A percentile compares a stretch with the other conserved stretches of the same genome.
Conservation (phyloP, 2,797 vertebrate genomes). For the Myotis findleyi region DNA sequence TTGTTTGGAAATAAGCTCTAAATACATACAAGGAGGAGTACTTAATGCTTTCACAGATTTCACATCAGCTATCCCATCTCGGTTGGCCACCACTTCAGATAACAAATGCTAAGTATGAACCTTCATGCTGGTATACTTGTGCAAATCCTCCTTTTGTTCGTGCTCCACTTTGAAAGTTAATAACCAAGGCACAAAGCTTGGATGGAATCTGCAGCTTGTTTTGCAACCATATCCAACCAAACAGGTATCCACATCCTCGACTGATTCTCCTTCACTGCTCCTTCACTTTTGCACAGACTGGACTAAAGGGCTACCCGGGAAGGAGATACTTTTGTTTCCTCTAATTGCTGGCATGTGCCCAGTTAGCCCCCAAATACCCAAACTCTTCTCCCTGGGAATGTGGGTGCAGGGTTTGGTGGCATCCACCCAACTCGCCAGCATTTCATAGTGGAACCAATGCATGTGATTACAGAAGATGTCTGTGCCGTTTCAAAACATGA, state of each 20-base stretch:
- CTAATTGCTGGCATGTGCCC: constrained; percentile 62
- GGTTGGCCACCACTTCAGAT: constrained; percentile 64
- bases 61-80: constrained; percentile 38
- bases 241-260: background rate
- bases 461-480: constrained; percentile 68
- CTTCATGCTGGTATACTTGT: constrained; percentile 25
- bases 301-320: constrained; percentile 43
- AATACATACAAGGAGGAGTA: background rate
- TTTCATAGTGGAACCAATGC: constrained; percentile 73
- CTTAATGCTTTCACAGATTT: background rate
- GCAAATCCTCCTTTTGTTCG: background rate
- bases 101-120: constrained; percentile 10
- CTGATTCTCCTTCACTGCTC: background rate
- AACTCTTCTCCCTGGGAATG: constrained; percentile 71
- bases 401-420: constrained; percentile 55
- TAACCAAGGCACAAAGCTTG: constrained; percentile 65
- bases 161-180: constrained; percentile 59
- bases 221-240: background rate
- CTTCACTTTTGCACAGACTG: constrained; percentile 25
- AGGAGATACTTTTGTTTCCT: constrained; percentile 64
- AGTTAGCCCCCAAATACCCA: background rate
- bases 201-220: background rate
- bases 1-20: background rate
- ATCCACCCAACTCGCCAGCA: constrained; percentile 69
- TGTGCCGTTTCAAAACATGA: constrained; percentile 64